Percentiles rank a stretch among this genome's conserved stretches.
These are phyloP conservation scores for Drosophila arizonae DNA, from an alignment of 1,140 invertebrate species.

Conservation along the genomic window DNA sequence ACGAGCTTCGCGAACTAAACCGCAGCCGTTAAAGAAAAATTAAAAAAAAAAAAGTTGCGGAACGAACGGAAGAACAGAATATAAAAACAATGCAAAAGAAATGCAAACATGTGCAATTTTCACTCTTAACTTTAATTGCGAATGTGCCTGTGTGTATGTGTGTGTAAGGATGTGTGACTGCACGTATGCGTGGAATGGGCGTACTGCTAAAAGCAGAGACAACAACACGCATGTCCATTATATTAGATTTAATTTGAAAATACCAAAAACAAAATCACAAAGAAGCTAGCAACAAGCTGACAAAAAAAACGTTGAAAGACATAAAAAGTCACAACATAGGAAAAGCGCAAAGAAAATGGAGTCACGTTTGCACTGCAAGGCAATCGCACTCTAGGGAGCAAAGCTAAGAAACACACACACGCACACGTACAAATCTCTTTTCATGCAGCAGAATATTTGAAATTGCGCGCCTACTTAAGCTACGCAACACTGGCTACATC, in stretches of 20 bases:
- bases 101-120: slow-evolving; percentile 65
- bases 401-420: slow-evolving; percentile 3
- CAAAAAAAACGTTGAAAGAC: slow-evolving; percentile 24
- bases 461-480: neutral
- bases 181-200: slow-evolving; percentile 2
- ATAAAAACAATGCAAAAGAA: slow-evolving; percentile 56
- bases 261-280: slow-evolving; percentile 17
- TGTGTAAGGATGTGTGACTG: neutral
- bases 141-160: neutral
- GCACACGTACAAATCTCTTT: slow-evolving; percentile 1
- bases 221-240: slow-evolving; percentile 54
- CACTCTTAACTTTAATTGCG: slow-evolving; percentile 49
- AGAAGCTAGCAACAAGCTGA: slow-evolving; percentile 5
- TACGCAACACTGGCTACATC: neutral
- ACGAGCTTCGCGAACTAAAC: slow-evolving; percentile 9
- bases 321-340: slow-evolving; percentile 44
- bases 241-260: slow-evolving; percentile 72
- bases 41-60: neutral
- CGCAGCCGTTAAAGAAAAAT: slow-evolving; percentile 8
- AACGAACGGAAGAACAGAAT: slow-evolving; percentile 4
- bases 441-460: slow-evolving; percentile 15
- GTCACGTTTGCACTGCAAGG: slow-evolving; percentile 55
- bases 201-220: slow-evolving; percentile 37
- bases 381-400: slow-evolving; percentile 49
- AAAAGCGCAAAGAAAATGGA: slow-evolving; percentile 62